These are phyloP conservation scores for Diachasma alloeum DNA, from an alignment of 1,140 invertebrate genomes.

Conservation along the genomic window DNA sequence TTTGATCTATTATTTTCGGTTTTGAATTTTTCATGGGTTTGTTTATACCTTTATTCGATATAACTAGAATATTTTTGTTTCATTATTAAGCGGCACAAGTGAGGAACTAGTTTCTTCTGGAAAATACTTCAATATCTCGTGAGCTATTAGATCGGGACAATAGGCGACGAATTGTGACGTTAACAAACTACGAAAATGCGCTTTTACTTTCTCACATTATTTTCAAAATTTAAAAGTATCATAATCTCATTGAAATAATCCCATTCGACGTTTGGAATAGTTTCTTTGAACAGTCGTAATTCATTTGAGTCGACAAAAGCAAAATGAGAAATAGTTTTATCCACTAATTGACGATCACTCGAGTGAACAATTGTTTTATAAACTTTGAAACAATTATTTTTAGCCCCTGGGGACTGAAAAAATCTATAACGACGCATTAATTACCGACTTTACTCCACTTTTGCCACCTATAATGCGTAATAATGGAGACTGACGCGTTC, in stretches of 20 bases:
- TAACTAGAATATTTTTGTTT: background rate
- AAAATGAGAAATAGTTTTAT: background rate
- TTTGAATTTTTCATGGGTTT: background rate
- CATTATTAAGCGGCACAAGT: conserved; percentile 11
- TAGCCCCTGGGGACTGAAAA: background rate
- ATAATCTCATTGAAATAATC: background rate
- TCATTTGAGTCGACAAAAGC: background rate
- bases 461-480: conserved; percentile 1
- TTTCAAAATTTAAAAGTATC: background rate
- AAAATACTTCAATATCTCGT: background rate
- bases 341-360: background rate
- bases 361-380: background rate
- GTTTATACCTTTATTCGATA: background rate
- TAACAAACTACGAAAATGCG: background rate
- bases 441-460: background rate
- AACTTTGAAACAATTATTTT: background rate
- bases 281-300: no score
- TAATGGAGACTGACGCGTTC: background rate
- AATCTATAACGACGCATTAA: background rate
- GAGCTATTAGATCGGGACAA: background rate
- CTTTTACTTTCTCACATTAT: background rate
- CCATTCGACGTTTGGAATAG: no score
- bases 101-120: conserved; percentile 15
- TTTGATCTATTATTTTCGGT: background rate
- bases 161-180: background rate